Base-by-base conservation (phyloP, 2,888 invertebrate species). In the Troides oblongomaculatus region DNA sequence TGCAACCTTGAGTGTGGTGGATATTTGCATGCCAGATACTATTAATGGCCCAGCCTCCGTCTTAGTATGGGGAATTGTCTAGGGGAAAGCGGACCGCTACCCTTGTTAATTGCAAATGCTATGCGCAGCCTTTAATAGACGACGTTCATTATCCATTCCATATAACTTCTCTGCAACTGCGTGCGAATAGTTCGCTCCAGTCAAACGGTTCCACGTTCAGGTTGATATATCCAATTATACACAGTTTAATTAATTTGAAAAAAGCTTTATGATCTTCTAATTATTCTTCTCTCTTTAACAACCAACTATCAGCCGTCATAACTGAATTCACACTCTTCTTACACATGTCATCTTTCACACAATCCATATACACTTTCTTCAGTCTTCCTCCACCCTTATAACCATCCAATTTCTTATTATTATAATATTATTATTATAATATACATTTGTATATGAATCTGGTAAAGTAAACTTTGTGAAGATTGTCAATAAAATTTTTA, bases 21-120 rank as follows among this genome's bases (percentile, higher is more conserved):
- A 70, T 70, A 70, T 70, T 70, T 70, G 70, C 70, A 70, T 70
- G 61, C 60, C 70, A 70, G 70, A 66, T 66, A 67, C 66, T 70
- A 67, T 70, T 70, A 70, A 70, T 67, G 64, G 70, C 14, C 53
- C 53, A 62, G 66, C 53, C 61, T 61, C 62, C 57, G 59, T 70
- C 65, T 59, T 63, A 59, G 66, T 63, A 43, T 56, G 59, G 67
- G 70, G 70, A 64, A 70, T 70, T 67, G 67, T 70, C 67, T 39
- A 50, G 65, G 64, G 61, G 69, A 65, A 64, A 69, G 60, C 63
- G 64, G 64, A 25, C 63, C 67, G 57, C 70, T 57, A 66, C 70
- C 67, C 66, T 67, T 67, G 70, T 66, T 70, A 70, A 70, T 70
- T 70, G 70, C 66, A 66, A 66, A 67, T 67, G 64, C 66, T 60